A percentile compares a stretch with the other conserved stretches of the same genome.
phyloP scores from a whole-genome alignment of 1,140 invertebrate species.

The Pseudachorutes palmiensis region DNA sequence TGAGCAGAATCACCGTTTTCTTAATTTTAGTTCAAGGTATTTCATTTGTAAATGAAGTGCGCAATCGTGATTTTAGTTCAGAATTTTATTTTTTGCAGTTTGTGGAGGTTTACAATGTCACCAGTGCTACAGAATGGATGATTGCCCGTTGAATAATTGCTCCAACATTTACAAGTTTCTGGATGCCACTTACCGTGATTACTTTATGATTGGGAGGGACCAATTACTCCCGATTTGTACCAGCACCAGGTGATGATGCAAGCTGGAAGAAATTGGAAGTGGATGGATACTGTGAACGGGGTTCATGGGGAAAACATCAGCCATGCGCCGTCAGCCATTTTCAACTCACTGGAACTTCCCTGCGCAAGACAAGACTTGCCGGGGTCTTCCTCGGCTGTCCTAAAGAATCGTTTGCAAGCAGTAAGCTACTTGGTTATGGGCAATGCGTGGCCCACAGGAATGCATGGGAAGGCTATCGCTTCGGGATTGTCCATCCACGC shows the following conservation, averaged over 20 bases:
- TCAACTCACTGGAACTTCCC: neutral
- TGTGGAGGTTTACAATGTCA: neutral
- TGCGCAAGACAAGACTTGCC: neutral
- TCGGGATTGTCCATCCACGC: neutral
- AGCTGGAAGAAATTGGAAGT: neutral
- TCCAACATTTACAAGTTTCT: neutral
- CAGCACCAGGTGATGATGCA: neutral
- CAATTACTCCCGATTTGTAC: neutral
- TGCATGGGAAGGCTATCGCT: neutral
- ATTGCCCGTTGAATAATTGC: neutral
- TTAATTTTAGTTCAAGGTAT: no score
- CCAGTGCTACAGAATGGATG: neutral
- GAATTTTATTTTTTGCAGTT: neutral
- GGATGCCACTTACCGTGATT: neutral
- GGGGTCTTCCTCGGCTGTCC: conserved; percentile 3
- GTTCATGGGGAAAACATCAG: neutral
- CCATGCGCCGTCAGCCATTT: neutral
- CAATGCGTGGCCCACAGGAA: neutral
- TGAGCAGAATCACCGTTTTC: no score
- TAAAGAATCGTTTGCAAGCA: neutral
- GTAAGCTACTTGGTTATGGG: neutral
- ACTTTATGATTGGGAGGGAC: neutral
- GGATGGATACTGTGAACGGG: neutral
- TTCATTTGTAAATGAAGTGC: neutral
- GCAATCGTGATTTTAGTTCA: neutral